Percentiles rank a stretch among this genome's conserved stretches.
phyloP scores from a whole-genome alignment of 2,888 invertebrate species.

The Cheilosia scutellata region DNA sequence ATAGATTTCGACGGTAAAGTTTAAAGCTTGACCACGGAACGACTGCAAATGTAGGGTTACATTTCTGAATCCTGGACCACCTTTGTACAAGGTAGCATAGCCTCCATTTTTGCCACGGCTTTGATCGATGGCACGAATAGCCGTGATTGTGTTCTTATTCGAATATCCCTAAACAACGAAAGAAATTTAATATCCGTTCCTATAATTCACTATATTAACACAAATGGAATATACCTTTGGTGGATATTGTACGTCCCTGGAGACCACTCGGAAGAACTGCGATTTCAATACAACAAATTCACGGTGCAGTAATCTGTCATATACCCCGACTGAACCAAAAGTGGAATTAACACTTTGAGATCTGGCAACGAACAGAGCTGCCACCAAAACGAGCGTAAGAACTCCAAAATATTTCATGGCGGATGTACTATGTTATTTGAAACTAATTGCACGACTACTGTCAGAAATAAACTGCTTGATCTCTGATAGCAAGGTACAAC shows the following conservation, averaged over 20 bases:
- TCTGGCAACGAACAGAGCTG: slow-evolving; percentile 49
- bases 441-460: slow-evolving; percentile 28
- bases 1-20: slow-evolving; percentile 82
- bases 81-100: slow-evolving; percentile 78
- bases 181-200: not conserved
- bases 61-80: slow-evolving; percentile 81
- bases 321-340: slow-evolving; percentile 73
- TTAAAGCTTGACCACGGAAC: slow-evolving; percentile 81
- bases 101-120: slow-evolving; percentile 81
- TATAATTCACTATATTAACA: too few species aligned
- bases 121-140: slow-evolving; percentile 42
- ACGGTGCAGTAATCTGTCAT: slow-evolving; percentile 72
- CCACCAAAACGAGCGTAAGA: slow-evolving; percentile 51
- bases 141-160: slow-evolving; percentile 19
- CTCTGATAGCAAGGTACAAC: not conserved
- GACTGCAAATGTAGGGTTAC: slow-evolving; percentile 82
- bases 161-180: slow-evolving; percentile 24
- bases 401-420: slow-evolving; percentile 50
- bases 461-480: not conserved
- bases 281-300: slow-evolving; percentile 58
- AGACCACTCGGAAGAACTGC: slow-evolving; percentile 62
- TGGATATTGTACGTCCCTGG: slow-evolving; percentile 74
- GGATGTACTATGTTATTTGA: not conserved
- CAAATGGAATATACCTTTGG: slow-evolving; percentile 66
- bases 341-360: slow-evolving; percentile 74